Evolutionary conservation across 2,797 vertebrate genomes (phyloP).

Genomic region (Oophaga sylvatica): DNA sequence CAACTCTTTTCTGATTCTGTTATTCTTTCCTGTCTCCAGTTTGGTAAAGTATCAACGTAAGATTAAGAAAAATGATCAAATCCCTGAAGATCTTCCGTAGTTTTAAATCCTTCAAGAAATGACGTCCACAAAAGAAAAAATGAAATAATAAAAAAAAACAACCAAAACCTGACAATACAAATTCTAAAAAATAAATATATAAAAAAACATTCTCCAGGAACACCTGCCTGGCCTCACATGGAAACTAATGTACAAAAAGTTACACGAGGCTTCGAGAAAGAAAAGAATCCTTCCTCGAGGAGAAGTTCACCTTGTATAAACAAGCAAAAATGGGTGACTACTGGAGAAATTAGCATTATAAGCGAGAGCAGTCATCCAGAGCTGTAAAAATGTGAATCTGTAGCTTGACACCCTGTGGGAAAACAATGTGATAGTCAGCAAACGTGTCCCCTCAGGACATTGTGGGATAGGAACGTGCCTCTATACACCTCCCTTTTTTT

Average conservation of each 20-base stretch:
- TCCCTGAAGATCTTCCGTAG: background rate
- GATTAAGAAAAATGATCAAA: slow-evolving; percentile 21
- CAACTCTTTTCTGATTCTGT: slow-evolving; percentile 70
- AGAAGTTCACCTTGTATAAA: slow-evolving; percentile 14
- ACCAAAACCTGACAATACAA: background rate
- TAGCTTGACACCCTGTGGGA: slow-evolving; percentile 47
- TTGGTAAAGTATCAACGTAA: slow-evolving; percentile 27
- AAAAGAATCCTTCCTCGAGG: background rate
- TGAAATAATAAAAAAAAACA: background rate
- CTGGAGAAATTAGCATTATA: slow-evolving; percentile 42
- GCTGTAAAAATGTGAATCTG: slow-evolving; percentile 47
- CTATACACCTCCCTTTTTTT: slow-evolving; percentile 59
- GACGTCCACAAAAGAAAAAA: background rate
- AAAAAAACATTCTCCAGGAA: slow-evolving; percentile 61
- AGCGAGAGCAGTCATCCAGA: slow-evolving; percentile 45
- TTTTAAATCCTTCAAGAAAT: slow-evolving; percentile 48
- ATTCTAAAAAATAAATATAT: slow-evolving; percentile 20
- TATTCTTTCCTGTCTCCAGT: slow-evolving; percentile 73
- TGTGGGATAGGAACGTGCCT: slow-evolving; percentile 56
- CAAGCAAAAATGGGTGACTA: slow-evolving; percentile 7
- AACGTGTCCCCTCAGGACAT: slow-evolving; percentile 59
- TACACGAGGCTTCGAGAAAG: background rate
- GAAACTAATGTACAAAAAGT: slow-evolving; percentile 63
- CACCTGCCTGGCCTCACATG: slow-evolving; percentile 74
- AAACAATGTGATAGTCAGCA: slow-evolving; percentile 57